A percentile compares a stretch with the other conserved stretches of the same genome.
phyloP scores from a whole-genome alignment of 2,888 invertebrate species.

The Agrotis exclamationis region DNA sequence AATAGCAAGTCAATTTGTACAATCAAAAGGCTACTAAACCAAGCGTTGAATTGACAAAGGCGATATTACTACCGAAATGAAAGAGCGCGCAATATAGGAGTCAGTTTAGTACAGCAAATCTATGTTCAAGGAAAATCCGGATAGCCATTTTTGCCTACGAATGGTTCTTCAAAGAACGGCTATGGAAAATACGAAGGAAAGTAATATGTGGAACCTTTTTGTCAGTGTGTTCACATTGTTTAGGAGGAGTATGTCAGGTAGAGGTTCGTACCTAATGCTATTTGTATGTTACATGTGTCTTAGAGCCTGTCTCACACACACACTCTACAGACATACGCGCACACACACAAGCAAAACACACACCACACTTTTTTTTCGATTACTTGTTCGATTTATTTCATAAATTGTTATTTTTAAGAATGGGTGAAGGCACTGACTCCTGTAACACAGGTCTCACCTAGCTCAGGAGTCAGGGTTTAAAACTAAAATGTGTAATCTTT shows the following conservation, averaged over 20 bases:
- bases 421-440: no score
- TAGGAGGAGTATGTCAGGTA: slow-evolving; percentile 34
- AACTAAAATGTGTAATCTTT: no score
- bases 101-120: slow-evolving; percentile 12
- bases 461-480: no score
- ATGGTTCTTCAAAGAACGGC: slow-evolving; percentile 17
- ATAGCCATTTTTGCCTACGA: slow-evolving; percentile 2
- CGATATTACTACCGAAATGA: neutral
- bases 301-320: slow-evolving; percentile 62
- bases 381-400: no score
- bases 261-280: slow-evolving; percentile 53
- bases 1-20: no score
- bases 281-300: slow-evolving; percentile 65
- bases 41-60: neutral
- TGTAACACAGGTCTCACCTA: no score
- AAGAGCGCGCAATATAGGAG: neutral
- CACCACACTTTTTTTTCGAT: no score
- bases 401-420: no score
- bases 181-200: slow-evolving; percentile 6
- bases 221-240: slow-evolving; percentile 35
- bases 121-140: neutral
- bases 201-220: slow-evolving; percentile 34
- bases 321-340: no score
- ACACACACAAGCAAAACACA: no score
- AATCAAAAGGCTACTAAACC: neutral